A percentile compares a stretch with the other conserved stretches of the same genome.
phyloP scores from a whole-genome alignment of 2,888 invertebrate genomes.

The Drosophila ezoana region DNA sequence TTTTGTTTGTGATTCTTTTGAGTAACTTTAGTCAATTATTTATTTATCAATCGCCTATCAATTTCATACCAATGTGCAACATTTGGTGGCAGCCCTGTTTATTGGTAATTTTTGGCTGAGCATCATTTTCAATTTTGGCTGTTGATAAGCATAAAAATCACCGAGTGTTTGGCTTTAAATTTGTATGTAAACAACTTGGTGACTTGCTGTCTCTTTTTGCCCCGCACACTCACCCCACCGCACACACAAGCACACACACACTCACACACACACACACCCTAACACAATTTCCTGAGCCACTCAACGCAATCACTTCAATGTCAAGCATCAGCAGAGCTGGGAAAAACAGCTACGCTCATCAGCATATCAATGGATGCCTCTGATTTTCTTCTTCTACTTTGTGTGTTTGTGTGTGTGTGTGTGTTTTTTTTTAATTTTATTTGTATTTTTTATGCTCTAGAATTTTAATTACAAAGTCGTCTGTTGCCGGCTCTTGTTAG shows the following conservation, averaged over 20 bases:
- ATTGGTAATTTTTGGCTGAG: constrained; percentile 12
- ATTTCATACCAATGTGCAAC: constrained; percentile 45
- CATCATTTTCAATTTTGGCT: constrained; percentile 58
- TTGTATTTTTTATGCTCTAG: constrained; percentile 16
- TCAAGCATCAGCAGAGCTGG: constrained; percentile 62
- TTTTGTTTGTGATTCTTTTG: too few species aligned
- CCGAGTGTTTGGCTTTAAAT: constrained; percentile 72
- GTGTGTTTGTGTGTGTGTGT: constrained; percentile 10
- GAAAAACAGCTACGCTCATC: constrained; percentile 62
- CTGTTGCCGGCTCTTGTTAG: constrained; percentile 51
- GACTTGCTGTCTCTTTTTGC: constrained; percentile 3
- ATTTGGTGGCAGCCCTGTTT: constrained; percentile 32
- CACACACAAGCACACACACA: constrained; percentile 4
- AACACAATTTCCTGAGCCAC: constrained; percentile 46
- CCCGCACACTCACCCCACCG: constrained; percentile 6
- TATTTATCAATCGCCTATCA: background rate
- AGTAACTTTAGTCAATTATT: too few species aligned
- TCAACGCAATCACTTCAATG: constrained; percentile 71
- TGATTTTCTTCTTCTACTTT: constrained; percentile 56
- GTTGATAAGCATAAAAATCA: constrained; percentile 71
- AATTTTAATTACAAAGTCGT: constrained; percentile 70
- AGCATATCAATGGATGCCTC: constrained; percentile 72
- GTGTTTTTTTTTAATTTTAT: constrained; percentile 12
- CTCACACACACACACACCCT: constrained; percentile 3
- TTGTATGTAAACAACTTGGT: constrained; percentile 68